These are phyloP conservation scores for Sminthurinus aureus DNA, from an alignment of 2,888 invertebrate species.

Conservation along the genomic window DNA sequence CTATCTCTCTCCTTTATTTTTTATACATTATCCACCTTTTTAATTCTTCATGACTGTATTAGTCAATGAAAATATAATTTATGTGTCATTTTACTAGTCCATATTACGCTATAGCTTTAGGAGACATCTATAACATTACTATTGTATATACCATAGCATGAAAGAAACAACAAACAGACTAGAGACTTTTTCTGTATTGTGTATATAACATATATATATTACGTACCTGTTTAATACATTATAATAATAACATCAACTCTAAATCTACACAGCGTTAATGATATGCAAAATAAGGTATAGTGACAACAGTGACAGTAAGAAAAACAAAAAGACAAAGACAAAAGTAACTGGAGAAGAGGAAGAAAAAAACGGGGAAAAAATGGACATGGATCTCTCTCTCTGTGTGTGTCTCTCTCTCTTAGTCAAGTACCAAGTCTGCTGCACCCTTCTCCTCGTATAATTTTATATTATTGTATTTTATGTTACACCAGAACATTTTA, in stretches of 20 bases:
- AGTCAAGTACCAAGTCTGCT: not conserved
- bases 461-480: not conserved
- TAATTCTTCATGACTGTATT: not conserved
- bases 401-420: too few relatives aligned
- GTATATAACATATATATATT: not conserved
- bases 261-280: not conserved
- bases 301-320: not conserved
- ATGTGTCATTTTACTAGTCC: not conserved
- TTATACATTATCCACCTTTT: not conserved
- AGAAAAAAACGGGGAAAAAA: not conserved
- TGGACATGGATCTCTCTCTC: not conserved
- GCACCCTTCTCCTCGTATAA: not conserved
- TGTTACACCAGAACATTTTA: not conserved
- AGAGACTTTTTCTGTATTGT: too few relatives aligned
- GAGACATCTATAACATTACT: not conserved
- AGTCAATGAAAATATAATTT: slow-evolving; percentile 1
- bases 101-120: not conserved
- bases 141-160: too few relatives aligned
- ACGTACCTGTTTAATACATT: not conserved
- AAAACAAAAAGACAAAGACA: not conserved
- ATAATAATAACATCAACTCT: not conserved
- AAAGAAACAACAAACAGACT: not conserved
- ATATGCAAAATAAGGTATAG: not conserved
- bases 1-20: not conserved
- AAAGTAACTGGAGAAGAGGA: not conserved